Base-by-base conservation (phyloP, 2,888 invertebrate genomes). In the Phyllotreta cruciferae region DNA sequence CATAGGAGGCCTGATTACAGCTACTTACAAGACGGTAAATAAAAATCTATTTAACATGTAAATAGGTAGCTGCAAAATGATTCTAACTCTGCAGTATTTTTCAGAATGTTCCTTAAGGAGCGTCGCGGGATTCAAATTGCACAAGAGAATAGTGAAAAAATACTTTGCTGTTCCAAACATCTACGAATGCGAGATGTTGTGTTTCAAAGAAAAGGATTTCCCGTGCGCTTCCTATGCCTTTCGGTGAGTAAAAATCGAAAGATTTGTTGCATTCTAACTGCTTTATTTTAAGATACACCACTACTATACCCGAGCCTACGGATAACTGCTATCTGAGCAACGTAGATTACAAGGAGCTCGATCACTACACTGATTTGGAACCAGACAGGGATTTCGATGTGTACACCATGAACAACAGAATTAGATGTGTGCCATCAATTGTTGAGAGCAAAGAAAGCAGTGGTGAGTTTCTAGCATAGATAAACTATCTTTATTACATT, bases 271-370 rank as follows among this genome's bases (percentile, higher is more conserved):
- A 39, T 38, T 35, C n/a, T 36, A 45, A 24, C 24, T 4, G 4
- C 4, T 24, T 34, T 6, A 13, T 62, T 55, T 64, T 34, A 6
- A 66, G 68, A 49, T 66, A 68, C 13, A 68, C 68, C 10, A 72
- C 82, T 35, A 78, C 80, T 10, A 74, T 82, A 0, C 84, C 83
- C 34, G 82, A 85, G 0, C 85, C 86, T 0, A 84, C 86, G 0
- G 91, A 92, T 73, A 93, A 93, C 78, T 93, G 93, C 70, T 89
- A 90, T 77, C 81, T 93, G 2, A 91, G 91, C 70, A 89, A 90
- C 73, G 82, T 88, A 6, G 86, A 89, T 0, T 89, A 90, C 69
- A 84, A 88, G 67, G 86, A 87, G 13, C 78, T 92, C 37, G 89
- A 91, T 69, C 84, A 90, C 73, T 90, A 92, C 66, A 87, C 88